Evolutionary conservation across 2,797 vertebrate genomes (phyloP).

Genomic region (Tympanoctomys barrerae): DNA sequence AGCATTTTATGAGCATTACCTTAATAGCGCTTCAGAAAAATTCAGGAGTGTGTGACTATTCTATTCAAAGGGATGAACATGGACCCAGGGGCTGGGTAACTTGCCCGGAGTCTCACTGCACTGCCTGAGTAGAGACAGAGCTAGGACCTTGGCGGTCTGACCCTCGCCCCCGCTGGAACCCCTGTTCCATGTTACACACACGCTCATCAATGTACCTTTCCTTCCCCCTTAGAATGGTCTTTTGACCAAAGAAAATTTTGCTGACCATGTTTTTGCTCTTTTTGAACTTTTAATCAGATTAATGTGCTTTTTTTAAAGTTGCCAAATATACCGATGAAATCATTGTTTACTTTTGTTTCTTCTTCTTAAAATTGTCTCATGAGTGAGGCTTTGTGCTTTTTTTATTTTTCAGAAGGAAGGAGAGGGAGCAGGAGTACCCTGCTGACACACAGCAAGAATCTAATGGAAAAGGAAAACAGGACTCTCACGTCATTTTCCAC

Average conservation of each 20-base stretch:
- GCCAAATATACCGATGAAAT: slow-evolving; percentile 15
- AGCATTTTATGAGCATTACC: slow-evolving; percentile 12
- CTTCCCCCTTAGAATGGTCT: neutral
- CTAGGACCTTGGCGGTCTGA: neutral
- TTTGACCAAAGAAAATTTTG: neutral
- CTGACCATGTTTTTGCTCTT: neutral
- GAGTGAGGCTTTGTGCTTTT: neutral
- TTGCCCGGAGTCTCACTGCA: neutral
- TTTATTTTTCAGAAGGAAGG: slow-evolving; percentile 20
- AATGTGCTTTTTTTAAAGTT: neutral
- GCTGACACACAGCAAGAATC: slow-evolving; percentile 12
- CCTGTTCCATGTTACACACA: rapidly evolving
- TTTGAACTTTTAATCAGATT: slow-evolving; percentile 1
- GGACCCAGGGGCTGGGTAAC: neutral
- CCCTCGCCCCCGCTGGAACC: neutral
- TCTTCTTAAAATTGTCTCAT: neutral
- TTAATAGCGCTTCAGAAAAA: slow-evolving; percentile 9
- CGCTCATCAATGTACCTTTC: neutral
- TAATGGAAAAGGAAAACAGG: slow-evolving; percentile 39
- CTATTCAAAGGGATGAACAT: neutral
- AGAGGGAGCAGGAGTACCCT: neutral
- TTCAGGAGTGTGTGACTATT: neutral
- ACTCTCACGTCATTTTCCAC: neutral
- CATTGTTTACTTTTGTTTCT: slow-evolving; percentile 10
- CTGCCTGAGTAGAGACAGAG: neutral